A percentile compares a stretch with the other conserved stretches of the same genome.
phyloP scores from a whole-genome alignment of 2,888 invertebrate genomes.

The Pachliopta kotzebuea region DNA sequence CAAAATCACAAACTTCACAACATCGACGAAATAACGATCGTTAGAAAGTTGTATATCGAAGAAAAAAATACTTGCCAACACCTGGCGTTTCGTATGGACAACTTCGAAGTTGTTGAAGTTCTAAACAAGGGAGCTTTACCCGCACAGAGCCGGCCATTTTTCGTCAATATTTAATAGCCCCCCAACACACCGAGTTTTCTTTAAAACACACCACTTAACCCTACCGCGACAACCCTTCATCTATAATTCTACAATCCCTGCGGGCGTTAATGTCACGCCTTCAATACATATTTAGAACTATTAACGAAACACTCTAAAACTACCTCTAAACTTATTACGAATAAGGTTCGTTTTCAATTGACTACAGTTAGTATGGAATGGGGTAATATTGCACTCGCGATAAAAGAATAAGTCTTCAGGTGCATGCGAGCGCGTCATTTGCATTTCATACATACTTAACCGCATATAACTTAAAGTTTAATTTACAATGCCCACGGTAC shows the following conservation, averaged over 20 bases:
- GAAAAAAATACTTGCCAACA: not conserved
- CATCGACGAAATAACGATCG: too few relatives aligned
- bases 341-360: slow-evolving; percentile 30
- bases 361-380: slow-evolving; percentile 42
- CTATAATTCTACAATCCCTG: slow-evolving; percentile 68
- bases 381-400: slow-evolving; percentile 66
- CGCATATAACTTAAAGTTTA: slow-evolving; percentile 37
- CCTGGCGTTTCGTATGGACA: slow-evolving; percentile 4
- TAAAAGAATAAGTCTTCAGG: slow-evolving; percentile 70
- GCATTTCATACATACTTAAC: slow-evolving; percentile 38
- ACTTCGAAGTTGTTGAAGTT: slow-evolving; percentile 28
- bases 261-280: slow-evolving; percentile 79
- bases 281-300: slow-evolving; percentile 58
- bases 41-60: not conserved
- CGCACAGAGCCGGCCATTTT: slow-evolving; percentile 50
- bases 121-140: slow-evolving; percentile 30
- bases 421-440: slow-evolving; percentile 38
- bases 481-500: slow-evolving; percentile 29
- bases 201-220: slow-evolving; percentile 66
- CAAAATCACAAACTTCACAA: not conserved
- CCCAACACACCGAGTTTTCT: slow-evolving; percentile 48
- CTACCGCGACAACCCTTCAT: slow-evolving; percentile 70
- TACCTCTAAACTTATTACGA: slow-evolving; percentile 33
- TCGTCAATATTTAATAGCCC: slow-evolving; percentile 58
- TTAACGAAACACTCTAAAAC: slow-evolving; percentile 32